phyloP scores from a whole-genome alignment of 2,888 invertebrate genomes.

The Drosophila monieri region DNA sequence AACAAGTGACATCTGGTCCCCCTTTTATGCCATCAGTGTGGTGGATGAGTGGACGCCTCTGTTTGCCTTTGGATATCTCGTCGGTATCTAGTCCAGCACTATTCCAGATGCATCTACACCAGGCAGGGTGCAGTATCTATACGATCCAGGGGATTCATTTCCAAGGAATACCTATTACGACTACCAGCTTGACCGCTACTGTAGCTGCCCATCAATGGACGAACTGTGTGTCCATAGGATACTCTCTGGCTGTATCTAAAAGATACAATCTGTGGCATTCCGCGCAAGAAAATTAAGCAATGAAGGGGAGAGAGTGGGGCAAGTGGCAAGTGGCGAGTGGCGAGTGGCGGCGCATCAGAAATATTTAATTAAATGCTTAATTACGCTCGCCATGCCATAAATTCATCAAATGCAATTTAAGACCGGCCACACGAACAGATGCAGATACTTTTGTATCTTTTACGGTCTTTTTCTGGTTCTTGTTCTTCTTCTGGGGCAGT shows the following conservation, averaged over 20 bases:
- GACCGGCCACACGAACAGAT: constrained; percentile 55
- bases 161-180: not conserved
- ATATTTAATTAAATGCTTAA: constrained; percentile 83
- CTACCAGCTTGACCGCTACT: not conserved
- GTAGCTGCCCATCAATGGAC: constrained; percentile 22
- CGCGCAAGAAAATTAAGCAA: constrained; percentile 70
- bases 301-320: constrained; percentile 7
- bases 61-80: constrained; percentile 20
- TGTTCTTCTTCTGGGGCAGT: constrained; percentile 51
- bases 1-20: constrained; percentile 74
- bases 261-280: constrained; percentile 72
- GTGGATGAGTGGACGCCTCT: constrained; percentile 29
- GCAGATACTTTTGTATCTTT: constrained; percentile 41
- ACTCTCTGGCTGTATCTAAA: constrained; percentile 48
- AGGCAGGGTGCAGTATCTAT: not conserved
- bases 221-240: constrained; percentile 24
- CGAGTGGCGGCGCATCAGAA: constrained; percentile 63
- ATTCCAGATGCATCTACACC: constrained; percentile 18
- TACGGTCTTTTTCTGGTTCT: constrained; percentile 16
- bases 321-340: no score
- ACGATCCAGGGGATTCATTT: not conserved
- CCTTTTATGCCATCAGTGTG: constrained; percentile 4
- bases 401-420: constrained; percentile 83
- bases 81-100: not conserved
- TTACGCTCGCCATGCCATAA: constrained; percentile 82